Evolutionary conservation across 2,113 vertebrate species (phyloP), one percentile per base, ranked within the genome.

Genomic region (Microcebus lehilahytsara): DNA sequence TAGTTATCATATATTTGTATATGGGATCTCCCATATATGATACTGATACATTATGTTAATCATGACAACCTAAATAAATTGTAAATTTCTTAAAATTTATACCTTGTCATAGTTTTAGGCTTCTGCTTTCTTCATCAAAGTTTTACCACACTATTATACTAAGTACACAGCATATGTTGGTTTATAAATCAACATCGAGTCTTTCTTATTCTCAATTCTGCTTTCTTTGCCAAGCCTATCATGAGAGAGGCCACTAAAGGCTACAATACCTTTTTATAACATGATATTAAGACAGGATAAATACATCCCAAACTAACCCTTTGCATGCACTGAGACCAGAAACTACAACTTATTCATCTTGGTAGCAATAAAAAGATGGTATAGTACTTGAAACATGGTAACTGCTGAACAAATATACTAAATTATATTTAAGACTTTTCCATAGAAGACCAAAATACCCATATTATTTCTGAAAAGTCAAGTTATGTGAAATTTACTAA

Each of bases 71-170:
- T 77, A 37, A 84, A 42, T 71, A 75, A 87, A 71, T 20, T 37
- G 5, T 69, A 97, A 92, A 46, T 58, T 71, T 85, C 58, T 93
- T 80, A 80, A 95, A 89, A 62, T 93, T 83, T 40, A 34, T 79
- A 78, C 9, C 20, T 77, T 34, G 69, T 34, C 17, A 37, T 79
- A 42, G 42, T 91, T 83, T 72, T 37, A 88, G n/a, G 40, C 32
- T 56, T 53, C 42, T 34, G 12, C 14, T 23, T 53, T 90, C 23
- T 89, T 89, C 40, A 92, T 22, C 34, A 58, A 92, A 67, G 49
- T 30, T 14, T 51, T 64, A 51, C 32, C 34, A 71, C 17, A 34
- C 27, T 25, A 58, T 58, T 58, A 58, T 58, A 85, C 51, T 71
- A 85, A 96, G 17, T 34, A 93, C 9, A 58, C 23, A 71, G 7